Conservation (phyloP, 2,113 vertebrate species). For the Spea multiplicata region DNA sequence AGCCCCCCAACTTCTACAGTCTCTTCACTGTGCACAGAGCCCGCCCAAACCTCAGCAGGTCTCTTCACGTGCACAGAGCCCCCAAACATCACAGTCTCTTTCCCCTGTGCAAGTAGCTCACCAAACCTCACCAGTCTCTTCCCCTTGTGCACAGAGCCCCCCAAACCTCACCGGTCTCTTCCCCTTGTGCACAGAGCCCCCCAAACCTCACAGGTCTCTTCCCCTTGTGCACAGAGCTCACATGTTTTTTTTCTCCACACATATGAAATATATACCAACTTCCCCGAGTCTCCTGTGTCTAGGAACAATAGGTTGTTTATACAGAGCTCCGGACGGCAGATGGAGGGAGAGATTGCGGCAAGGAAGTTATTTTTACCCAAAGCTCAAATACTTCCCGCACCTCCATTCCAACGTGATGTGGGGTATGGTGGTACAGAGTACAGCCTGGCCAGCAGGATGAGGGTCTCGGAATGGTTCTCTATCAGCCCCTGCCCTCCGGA, state of each 20-base stretch:
- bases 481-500: too few species aligned
- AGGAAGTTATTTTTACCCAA: constrained; percentile 5
- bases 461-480: too few species aligned
- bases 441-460: too few species aligned
- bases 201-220: background rate
- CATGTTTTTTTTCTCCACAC: background rate
- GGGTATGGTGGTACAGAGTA: too few species aligned
- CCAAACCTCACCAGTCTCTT: background rate
- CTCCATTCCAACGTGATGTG: too few species aligned
- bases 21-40: too few species aligned
- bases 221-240: background rate
- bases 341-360: constrained; percentile 13
- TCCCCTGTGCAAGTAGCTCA: background rate
- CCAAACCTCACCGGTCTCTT: background rate
- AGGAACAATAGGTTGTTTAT: constrained; percentile 16
- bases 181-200: background rate
- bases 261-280: too few species aligned
- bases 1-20: too few species aligned
- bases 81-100: background rate
- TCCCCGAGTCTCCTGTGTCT: background rate
- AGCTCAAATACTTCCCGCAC: background rate
- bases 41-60: background rate
- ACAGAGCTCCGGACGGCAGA: background rate
- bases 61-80: background rate
- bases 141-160: background rate